Evolutionary conservation across 2,888 invertebrate species (phyloP).

Genomic region (Galeopsomyia nigrocyanea): DNA sequence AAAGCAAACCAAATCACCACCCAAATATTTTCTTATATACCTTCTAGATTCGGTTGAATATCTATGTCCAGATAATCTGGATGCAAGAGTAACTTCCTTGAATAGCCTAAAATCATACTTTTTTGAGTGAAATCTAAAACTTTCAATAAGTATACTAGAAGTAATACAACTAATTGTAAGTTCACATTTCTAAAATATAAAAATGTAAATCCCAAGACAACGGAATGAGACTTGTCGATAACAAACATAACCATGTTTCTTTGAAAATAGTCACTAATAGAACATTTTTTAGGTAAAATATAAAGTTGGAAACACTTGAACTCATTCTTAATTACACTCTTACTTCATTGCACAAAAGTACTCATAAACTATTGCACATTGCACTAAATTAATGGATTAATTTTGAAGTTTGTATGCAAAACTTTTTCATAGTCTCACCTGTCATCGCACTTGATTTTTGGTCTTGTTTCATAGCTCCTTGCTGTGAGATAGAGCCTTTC

Average conservation of each 20-base stretch:
- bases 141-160: background rate
- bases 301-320: too few relatives aligned
- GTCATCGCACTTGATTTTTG: slow-evolving; percentile 54
- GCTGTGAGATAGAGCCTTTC: slow-evolving; percentile 58
- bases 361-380: too few relatives aligned
- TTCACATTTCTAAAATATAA: background rate
- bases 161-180: background rate
- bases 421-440: slow-evolving; percentile 32
- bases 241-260: slow-evolving; percentile 39
- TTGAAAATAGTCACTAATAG: too few relatives aligned
- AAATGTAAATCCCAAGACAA: background rate
- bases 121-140: slow-evolving; percentile 8
- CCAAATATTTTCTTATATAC: slow-evolving; percentile 51
- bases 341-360: too few relatives aligned
- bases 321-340: too few relatives aligned
- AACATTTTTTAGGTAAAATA: too few relatives aligned
- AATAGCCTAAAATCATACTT: slow-evolving; percentile 56
- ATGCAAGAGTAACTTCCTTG: slow-evolving; percentile 59
- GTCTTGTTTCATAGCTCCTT: slow-evolving; percentile 56
- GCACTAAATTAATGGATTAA: too few relatives aligned
- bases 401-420: background rate
- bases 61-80: slow-evolving; percentile 58
- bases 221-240: background rate
- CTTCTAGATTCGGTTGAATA: slow-evolving; percentile 62
- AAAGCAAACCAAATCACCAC: slow-evolving; percentile 13